Evolutionary conservation across 1,140 invertebrate species (phyloP).

Genomic region (Eulimnadia texana): DNA sequence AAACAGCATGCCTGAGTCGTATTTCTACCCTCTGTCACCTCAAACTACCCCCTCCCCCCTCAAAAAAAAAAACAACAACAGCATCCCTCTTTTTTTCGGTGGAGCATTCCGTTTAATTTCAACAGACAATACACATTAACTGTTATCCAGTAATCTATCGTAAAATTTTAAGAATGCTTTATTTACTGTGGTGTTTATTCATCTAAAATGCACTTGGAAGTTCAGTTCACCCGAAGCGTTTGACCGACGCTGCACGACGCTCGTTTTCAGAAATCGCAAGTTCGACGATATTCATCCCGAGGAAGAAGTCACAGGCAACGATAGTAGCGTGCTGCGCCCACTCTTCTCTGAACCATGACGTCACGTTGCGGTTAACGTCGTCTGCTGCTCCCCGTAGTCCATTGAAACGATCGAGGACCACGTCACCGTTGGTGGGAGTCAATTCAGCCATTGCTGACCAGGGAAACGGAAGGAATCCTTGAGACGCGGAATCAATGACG

Average conservation of each 20-base stretch:
- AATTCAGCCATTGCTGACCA: constrained; percentile 48
- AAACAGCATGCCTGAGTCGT: too few relatives aligned
- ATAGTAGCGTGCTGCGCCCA: constrained; percentile 41
- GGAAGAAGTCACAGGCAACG: constrained; percentile 43
- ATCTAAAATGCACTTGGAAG: too few relatives aligned
- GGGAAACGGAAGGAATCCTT: constrained; percentile 16
- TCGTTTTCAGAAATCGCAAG: constrained; percentile 39
- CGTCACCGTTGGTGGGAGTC: constrained; percentile 37
- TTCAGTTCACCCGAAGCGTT: too few relatives aligned
- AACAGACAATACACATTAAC: neutral
- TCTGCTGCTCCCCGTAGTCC: constrained; percentile 37
- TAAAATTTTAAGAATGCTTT: too few relatives aligned
- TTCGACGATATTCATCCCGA: constrained; percentile 39
- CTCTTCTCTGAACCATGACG: constrained; percentile 36
- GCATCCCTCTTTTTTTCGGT: neutral
- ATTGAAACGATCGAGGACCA: constrained; percentile 34
- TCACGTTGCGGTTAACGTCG: constrained; percentile 38
- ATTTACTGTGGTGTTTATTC: too few relatives aligned
- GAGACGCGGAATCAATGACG: constrained; percentile 22
- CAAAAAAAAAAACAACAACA: too few relatives aligned
- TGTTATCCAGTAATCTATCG: too few relatives aligned
- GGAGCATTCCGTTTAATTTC: neutral
- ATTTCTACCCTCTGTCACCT: too few relatives aligned
- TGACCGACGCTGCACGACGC: neutral
- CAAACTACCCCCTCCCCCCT: too few relatives aligned